Evolutionary conservation across 2,888 invertebrate genomes (phyloP).

Genomic region (Leucoma salicis): DNA sequence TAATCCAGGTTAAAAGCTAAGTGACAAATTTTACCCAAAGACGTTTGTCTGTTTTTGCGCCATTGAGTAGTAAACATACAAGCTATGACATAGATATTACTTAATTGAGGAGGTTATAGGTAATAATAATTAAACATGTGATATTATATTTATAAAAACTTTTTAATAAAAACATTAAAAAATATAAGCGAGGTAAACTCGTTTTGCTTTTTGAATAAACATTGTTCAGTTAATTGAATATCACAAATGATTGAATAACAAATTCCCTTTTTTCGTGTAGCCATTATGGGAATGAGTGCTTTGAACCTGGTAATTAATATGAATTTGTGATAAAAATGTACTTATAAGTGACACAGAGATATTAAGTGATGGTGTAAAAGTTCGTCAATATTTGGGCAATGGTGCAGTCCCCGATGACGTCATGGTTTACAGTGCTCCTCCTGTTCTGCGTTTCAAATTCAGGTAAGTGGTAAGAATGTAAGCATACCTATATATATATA

Average conservation of each 20-base stretch:
- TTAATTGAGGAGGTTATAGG: no score
- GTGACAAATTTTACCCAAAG: no score
- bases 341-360: slow-evolving; percentile 34
- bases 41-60: no score
- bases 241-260: background rate
- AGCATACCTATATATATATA: background rate
- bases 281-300: slow-evolving; percentile 27
- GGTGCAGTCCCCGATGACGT: slow-evolving; percentile 48
- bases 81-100: no score
- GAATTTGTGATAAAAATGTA: slow-evolving; percentile 44
- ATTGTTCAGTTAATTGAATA: slow-evolving; percentile 7
- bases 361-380: slow-evolving; percentile 51
- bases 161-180: no score
- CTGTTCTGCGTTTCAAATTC: slow-evolving; percentile 46
- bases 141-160: no score
- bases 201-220: slow-evolving; percentile 7
- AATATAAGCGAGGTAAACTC: slow-evolving; percentile 2
- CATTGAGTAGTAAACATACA: no score
- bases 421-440: slow-evolving; percentile 52
- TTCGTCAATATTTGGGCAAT: slow-evolving; percentile 49
- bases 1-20: no score
- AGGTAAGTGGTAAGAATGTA: slow-evolving; percentile 42
- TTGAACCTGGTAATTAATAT: slow-evolving; percentile 22
- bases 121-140: no score
- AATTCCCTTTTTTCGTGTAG: slow-evolving; percentile 12